Percentiles rank a stretch among this genome's conserved stretches.
These are phyloP conservation scores for Aegithalos caudatus DNA, from an alignment of 2,113 vertebrate genomes.

Conservation along the genomic window DNA sequence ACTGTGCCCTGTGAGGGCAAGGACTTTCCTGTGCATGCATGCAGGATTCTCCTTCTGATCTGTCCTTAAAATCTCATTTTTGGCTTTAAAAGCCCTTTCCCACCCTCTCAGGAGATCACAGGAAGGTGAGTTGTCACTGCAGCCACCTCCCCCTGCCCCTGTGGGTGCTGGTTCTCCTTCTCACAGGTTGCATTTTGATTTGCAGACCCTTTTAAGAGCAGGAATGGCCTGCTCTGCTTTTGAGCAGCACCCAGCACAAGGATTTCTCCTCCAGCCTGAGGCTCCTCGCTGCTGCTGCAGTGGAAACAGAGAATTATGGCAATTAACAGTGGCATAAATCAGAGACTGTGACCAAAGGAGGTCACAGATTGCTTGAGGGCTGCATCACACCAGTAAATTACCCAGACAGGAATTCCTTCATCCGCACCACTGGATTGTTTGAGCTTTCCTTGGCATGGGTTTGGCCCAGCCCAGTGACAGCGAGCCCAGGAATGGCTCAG, in stretches of 20 bases:
- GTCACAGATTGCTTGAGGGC: background rate
- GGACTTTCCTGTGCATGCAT: background rate
- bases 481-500: background rate
- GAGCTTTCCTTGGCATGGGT: background rate
- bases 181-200: background rate
- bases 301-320: background rate
- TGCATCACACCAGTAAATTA: conserved; percentile 4
- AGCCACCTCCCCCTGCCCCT: background rate
- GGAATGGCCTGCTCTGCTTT: background rate
- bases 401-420: conserved; percentile 28
- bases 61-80: background rate
- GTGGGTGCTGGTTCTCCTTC: background rate
- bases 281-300: background rate
- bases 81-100: background rate
- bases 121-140: background rate
- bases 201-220: background rate
- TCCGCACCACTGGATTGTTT: background rate
- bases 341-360: background rate
- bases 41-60: background rate
- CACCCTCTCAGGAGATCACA: background rate
- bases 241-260: background rate
- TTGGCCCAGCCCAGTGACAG: background rate
- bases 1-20: background rate
- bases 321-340: conserved; percentile 4
- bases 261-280: background rate